Evolutionary conservation across 2,113 vertebrate species (phyloP), one percentile per base, ranked within the genome.

Genomic region (Ceyx cyanopectus): DNA sequence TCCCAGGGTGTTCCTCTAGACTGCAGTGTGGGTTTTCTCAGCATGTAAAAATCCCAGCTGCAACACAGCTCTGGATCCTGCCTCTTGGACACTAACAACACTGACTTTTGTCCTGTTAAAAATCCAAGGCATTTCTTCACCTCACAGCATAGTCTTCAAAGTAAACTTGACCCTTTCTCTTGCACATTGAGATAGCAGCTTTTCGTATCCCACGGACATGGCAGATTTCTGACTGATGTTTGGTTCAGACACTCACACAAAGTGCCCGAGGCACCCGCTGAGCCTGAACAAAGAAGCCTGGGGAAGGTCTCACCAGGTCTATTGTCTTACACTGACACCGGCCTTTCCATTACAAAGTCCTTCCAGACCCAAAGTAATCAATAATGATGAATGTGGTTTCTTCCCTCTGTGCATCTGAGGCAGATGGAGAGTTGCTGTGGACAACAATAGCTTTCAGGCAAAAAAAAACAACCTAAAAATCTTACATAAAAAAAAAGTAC

Each of bases 331-430:
- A 30, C 43, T 94, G 93, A 96, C 92, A 91, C 81, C 5, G 3
- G 63, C 91, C 79, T 94, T 93, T 96, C 92, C 87, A 94, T 95
- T 88, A 93, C 83, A 97, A 94, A 97, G 88, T 81, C 80, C 81
- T 94, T 92, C 79, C 89, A 87, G 92, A 90, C 93, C 87, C 70
- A 83, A 94, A 93, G 76, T 92, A 94, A 96, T 96, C 93, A 92
- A 95, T 96, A 95, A 95, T 89, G 93, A 95, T 94, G 90, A 92
- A 92, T 94, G 94, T 89, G 83, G 50, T 68, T 95, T 95, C 85
- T 95, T 94, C 62, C 76, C 92, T 84, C 50, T 76, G 73, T 87
- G 81, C 69, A 69, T 94, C 85, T 77, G 76, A 92, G 94, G 87
- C 94, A 96, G 95, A 95, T 95, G 94, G 94, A 92, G 85, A 79